These are phyloP conservation scores for Gnathonemus longibarbis DNA, from an alignment of 2,113 vertebrate species.

Conservation along the genomic window DNA sequence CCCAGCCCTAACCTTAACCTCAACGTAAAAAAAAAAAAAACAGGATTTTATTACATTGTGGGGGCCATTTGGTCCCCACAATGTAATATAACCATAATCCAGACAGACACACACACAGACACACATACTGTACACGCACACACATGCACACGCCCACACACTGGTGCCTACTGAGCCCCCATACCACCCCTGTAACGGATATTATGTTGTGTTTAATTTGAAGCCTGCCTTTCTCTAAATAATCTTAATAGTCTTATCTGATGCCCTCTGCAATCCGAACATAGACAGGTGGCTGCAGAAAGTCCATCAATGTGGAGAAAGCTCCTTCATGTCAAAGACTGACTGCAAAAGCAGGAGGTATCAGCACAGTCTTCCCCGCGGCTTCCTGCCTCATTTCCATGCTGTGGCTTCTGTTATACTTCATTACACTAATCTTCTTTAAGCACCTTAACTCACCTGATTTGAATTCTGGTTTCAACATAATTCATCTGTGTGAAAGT, in stretches of 20 bases:
- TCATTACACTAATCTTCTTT: background rate
- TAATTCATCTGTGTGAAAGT: background rate
- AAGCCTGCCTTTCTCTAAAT: background rate
- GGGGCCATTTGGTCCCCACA: background rate
- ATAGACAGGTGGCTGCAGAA: background rate
- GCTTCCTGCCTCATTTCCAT: background rate
- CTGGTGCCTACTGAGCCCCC: background rate
- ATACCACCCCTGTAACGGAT: background rate
- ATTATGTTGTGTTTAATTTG: background rate
- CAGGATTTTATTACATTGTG: background rate
- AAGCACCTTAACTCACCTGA: background rate
- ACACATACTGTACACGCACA: too few relatives aligned
- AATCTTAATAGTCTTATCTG: background rate
- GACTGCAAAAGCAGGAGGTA: background rate
- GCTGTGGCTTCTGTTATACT: background rate
- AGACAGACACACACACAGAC: background rate
- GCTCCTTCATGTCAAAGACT: background rate
- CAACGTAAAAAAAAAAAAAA: too few relatives aligned
- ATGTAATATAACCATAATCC: background rate
- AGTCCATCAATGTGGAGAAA: background rate
- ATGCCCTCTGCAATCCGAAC: background rate
- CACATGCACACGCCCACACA: background rate
- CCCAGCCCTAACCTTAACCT: too few relatives aligned
- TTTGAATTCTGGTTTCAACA: background rate
- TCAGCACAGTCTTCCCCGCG: background rate